These are phyloP conservation scores for Enteromius anoplus DNA, from an alignment of 2,797 vertebrate species.

Conservation along the genomic window DNA sequence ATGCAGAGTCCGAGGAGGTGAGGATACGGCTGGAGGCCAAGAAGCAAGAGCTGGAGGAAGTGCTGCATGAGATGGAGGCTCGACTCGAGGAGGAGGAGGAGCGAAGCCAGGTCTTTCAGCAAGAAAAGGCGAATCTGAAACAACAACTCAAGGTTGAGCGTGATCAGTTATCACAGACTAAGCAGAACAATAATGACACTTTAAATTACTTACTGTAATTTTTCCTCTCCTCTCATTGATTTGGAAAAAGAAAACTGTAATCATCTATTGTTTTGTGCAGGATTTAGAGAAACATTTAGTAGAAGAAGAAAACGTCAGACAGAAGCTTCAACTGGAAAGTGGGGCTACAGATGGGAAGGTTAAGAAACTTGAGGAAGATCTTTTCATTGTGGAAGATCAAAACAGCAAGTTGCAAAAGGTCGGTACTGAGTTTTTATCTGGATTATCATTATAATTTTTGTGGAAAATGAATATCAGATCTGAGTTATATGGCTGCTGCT, in stretches of 20 bases:
- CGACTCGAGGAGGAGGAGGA: conserved; percentile 96
- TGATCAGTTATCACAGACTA: neutral
- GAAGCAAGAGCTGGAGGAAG: conserved; percentile 96
- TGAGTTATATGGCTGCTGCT: neutral
- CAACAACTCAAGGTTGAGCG: conserved; percentile 91
- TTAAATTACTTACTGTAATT: neutral
- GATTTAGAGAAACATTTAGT: conserved; percentile 94
- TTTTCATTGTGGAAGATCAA: conserved; percentile 94
- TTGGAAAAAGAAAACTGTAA: neutral
- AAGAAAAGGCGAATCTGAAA: conserved; percentile 95
- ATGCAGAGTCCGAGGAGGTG: conserved; percentile 96
- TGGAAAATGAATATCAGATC: neutral
- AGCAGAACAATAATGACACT: neutral
- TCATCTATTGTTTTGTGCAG: conserved; percentile 66
- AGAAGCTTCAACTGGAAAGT: conserved; percentile 95
- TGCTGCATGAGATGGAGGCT: conserved; percentile 96
- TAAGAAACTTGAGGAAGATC: conserved; percentile 95
- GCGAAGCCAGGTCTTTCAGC: conserved; percentile 84
- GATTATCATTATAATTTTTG: neutral
- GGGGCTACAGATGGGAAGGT: conserved; percentile 92
- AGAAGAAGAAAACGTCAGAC: conserved; percentile 92
- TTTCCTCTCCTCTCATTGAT: neutral
- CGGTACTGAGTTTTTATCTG: conserved; percentile 29
- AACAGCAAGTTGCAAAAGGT: conserved; percentile 94
- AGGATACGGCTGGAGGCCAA: conserved; percentile 89